phyloP scores from a whole-genome alignment of 2,113 vertebrate genomes.

The Ceyx melanurus region DNA sequence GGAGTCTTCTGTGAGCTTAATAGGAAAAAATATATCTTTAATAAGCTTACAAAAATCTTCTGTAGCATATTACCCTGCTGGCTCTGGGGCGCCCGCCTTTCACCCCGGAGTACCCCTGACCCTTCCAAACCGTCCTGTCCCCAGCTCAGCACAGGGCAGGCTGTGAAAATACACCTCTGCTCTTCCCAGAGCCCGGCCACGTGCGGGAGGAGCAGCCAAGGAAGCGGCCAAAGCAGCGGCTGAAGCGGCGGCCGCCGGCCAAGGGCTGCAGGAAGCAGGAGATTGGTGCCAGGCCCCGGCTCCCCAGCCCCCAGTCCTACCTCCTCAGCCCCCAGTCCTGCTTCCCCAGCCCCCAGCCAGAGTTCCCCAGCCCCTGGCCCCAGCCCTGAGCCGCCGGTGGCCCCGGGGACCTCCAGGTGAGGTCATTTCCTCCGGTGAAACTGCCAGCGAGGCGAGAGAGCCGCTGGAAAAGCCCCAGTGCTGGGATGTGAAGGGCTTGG shows the following conservation, averaged over 20 bases:
- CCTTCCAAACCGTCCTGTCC: not conserved
- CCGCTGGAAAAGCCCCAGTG: not conserved
- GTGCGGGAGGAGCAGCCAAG: not conserved
- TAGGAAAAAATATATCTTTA: slow-evolving; percentile 23
- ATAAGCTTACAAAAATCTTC: slow-evolving; percentile 17
- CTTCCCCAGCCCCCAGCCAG: not conserved
- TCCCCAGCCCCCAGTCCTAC: not conserved
- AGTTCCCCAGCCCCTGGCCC: not conserved
- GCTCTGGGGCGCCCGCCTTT: not conserved
- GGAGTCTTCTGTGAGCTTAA: not conserved
- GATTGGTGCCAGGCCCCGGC: slow-evolving; percentile 1
- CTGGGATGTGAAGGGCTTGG: not conserved
- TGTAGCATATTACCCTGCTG: not conserved
- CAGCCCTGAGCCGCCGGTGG: not conserved
- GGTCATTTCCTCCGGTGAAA: slow-evolving; percentile 59
- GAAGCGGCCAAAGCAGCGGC: not conserved
- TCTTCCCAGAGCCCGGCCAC: fast-evolving
- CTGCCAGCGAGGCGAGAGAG: not conserved
- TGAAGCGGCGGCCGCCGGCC: not conserved
- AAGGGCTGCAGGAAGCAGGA: slow-evolving; percentile 34
- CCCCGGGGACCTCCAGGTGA: slow-evolving; percentile 59
- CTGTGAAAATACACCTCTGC: not conserved
- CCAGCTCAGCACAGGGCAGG: not conserved
- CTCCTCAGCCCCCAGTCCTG: not conserved
- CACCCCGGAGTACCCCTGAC: not conserved